These are phyloP conservation scores for Burhinus oedicnemus DNA, from an alignment of 2,113 vertebrate species.

Conservation along the genomic window DNA sequence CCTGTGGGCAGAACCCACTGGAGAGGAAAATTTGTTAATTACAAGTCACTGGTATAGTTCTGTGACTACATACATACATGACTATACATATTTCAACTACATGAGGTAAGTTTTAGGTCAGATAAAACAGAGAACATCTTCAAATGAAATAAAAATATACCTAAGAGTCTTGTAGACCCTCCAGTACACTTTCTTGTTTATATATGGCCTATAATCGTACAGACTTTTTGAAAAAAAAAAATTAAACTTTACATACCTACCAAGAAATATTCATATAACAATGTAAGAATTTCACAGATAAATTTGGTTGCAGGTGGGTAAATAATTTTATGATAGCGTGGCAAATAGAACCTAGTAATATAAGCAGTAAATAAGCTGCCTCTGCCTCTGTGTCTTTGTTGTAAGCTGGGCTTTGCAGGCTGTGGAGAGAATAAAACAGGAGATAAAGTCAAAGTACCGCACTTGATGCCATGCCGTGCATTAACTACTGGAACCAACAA, in stretches of 20 bases:
- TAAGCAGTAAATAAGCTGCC: neutral
- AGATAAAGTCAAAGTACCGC: neutral
- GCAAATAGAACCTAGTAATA: neutral
- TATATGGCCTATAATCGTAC: neutral
- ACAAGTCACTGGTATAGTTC: neutral
- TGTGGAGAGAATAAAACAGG: neutral
- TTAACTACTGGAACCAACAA: neutral
- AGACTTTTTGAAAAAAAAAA: neutral
- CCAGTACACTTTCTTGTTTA: neutral
- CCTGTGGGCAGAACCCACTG: neutral
- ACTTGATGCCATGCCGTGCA: neutral
- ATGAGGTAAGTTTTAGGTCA: neutral
- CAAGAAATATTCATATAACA: neutral
- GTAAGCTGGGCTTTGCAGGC: neutral
- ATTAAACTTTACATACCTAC: neutral
- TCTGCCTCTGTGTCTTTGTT: neutral
- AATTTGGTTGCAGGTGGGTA: neutral
- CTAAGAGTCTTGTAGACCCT: neutral
- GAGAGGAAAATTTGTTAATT: neutral
- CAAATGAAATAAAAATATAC: neutral
- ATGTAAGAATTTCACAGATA: neutral
- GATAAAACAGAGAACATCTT: neutral
- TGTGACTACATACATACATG: neutral
- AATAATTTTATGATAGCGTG: neutral
- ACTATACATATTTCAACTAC: neutral